Evolutionary conservation across 2,797 vertebrate species (phyloP).

Genomic region (Pagetopsis macropterus): DNA sequence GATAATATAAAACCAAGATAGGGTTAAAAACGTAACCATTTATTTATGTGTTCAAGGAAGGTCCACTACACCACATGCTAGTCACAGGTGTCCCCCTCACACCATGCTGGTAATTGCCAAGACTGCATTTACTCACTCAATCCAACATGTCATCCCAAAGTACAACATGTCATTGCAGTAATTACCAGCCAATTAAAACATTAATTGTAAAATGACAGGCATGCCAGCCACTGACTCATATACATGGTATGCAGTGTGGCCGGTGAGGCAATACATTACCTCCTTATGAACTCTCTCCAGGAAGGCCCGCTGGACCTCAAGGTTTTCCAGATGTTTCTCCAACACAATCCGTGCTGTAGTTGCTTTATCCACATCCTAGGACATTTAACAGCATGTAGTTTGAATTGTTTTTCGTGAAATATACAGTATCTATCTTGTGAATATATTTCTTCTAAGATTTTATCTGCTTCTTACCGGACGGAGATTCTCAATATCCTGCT

Average conservation of each 20-base stretch:
- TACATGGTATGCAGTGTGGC: not conserved
- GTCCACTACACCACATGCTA: not conserved
- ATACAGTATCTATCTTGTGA: not conserved
- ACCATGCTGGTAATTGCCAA: conserved; percentile 34
- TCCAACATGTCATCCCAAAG: conserved; percentile 14
- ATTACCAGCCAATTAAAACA: conserved; percentile 45
- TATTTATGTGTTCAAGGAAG: not conserved
- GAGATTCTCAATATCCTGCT: conserved; percentile 81
- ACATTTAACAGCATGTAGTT: not conserved
- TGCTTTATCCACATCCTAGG: conserved; percentile 78
- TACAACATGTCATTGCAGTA: conserved; percentile 27
- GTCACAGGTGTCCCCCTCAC: conserved; percentile 28
- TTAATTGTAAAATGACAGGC: conserved; percentile 35
- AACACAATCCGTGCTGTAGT: conserved; percentile 74
- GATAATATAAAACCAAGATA: not conserved
- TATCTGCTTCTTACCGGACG: conserved; percentile 77
- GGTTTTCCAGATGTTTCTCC: conserved; percentile 82
- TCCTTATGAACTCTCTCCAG: conserved; percentile 76
- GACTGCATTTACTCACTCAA: conserved; percentile 8
- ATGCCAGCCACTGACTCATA: conserved; percentile 18
- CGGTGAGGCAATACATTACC: conserved; percentile 57
- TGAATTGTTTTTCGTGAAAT: not conserved
- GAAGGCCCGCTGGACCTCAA: conserved; percentile 81
- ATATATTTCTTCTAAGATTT: not conserved
- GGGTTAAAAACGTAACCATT: not conserved